phyloP scores from a whole-genome alignment of 2,113 vertebrate species.

The Parotia lawesii region DNA sequence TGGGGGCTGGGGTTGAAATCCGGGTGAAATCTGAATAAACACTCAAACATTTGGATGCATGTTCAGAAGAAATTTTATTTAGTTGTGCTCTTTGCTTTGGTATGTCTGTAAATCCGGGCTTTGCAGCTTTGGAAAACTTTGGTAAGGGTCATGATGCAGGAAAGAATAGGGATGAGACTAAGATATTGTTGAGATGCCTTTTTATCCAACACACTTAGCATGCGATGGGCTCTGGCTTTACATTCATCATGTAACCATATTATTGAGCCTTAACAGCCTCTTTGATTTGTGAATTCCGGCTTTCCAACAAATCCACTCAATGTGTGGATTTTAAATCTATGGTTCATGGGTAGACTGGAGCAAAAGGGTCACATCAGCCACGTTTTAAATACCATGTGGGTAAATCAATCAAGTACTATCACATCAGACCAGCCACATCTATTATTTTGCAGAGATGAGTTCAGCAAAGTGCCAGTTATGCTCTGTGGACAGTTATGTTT shows the following conservation, averaged over 20 bases:
- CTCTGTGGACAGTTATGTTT: not conserved
- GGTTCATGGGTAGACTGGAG: not conserved
- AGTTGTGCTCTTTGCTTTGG: not conserved
- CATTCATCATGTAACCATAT: not conserved
- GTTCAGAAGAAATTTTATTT: not conserved
- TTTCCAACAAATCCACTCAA: not conserved
- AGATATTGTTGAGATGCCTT: not conserved
- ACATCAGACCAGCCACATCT: not conserved
- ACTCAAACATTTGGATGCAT: not conserved
- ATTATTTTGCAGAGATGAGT: slow-evolving; percentile 10
- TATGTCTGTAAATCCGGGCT: not conserved
- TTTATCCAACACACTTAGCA: not conserved
- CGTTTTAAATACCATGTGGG: not conserved
- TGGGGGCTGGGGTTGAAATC: not conserved
- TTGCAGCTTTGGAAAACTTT: not conserved
- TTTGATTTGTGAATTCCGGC: slow-evolving; percentile 7
- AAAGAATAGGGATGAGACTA: not conserved
- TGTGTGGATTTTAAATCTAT: not conserved
- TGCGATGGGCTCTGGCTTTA: not conserved
- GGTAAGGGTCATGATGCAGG: not conserved
- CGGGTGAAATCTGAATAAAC: not conserved
- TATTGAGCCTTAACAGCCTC: not conserved
- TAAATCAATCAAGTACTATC: slow-evolving; percentile 29
- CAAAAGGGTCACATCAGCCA: not conserved
- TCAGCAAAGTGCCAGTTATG: not conserved